Evolutionary conservation across 2,888 invertebrate genomes (phyloP).

Genomic region (Spisula subtruncata): DNA sequence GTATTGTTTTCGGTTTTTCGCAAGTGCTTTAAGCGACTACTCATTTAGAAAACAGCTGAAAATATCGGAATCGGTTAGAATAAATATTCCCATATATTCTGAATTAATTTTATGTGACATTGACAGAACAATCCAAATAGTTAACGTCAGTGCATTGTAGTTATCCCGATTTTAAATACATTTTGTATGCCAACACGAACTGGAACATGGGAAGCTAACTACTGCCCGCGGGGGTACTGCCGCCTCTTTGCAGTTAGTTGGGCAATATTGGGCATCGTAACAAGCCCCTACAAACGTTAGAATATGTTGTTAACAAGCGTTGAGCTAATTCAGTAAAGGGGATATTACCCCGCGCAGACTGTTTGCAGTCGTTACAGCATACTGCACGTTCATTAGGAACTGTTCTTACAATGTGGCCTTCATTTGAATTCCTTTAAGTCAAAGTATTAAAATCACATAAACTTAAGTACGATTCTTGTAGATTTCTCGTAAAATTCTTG

Average conservation of each 20-base stretch:
- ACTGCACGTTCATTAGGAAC: background rate
- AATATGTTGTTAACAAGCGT: background rate
- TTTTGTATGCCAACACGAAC: background rate
- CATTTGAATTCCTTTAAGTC: slow-evolving; percentile 21
- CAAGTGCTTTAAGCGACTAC: background rate
- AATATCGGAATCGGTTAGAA: background rate
- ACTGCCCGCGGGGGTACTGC: background rate
- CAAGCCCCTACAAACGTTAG: background rate
- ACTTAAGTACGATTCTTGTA: slow-evolving; percentile 12
- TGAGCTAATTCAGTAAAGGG: background rate
- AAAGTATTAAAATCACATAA: background rate
- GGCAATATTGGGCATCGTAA: slow-evolving; percentile 2
- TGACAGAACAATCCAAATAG: background rate
- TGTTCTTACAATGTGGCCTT: background rate
- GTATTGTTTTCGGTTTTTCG: background rate
- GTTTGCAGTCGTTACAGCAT: background rate
- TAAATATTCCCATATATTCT: background rate
- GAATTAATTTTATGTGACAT: background rate
- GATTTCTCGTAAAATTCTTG: slow-evolving; percentile 17
- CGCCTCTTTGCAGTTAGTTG: background rate
- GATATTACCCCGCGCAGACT: background rate
- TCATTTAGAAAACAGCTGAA: background rate
- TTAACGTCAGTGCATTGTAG: background rate
- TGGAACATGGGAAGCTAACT: background rate
- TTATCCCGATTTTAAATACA: background rate